Base-by-base conservation (phyloP, 2,888 invertebrate genomes). In the Allygus modestus region DNA sequence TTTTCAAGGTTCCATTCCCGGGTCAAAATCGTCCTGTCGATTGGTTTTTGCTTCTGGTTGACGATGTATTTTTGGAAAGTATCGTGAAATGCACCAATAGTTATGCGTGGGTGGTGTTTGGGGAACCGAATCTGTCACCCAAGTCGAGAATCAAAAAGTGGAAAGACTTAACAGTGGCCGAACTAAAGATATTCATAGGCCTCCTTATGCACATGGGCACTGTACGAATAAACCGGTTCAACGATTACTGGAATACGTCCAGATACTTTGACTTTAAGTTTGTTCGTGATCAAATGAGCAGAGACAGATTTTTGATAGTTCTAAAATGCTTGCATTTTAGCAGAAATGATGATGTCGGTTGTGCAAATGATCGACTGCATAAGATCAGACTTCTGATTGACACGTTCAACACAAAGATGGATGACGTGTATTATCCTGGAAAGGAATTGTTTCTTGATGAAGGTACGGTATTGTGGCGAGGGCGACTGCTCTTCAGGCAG, bases 161-260 rank as follows among this genome's bases (percentile, higher is more conserved):
- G 54, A 58, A 33, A n/a, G 61, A 61, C 9, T 17, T 61, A 20
- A 58, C 33, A n/a, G 33, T 81, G 1, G 15, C 31, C 0, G 81
- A 81, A 20, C 54, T 81, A 23, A 58, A 61, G 28, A 33, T 1
- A 4, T 81, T 81, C 17, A 37, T 81, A 17, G 33, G 81, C 5
- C n/a, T 81, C 1, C 20, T 81, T n/a, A 20, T 81, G 5, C 81
- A 81, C 46, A 81, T 61, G 31, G 81, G n/a, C 1, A 81, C 81
- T 4, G 37, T 51, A 9, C 4, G 81, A 7, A n/a, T 58, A 0
- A 81, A 81, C 28, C 23, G 81, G 1, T 37, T 81, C 15, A 23
- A 81, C 1, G 81, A 81, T 20, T 81, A 81, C 37, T 81, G 81
- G 58, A 81, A 58, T 11, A 81, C 43, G 0, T n/a, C 31, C 26